These are phyloP conservation scores for Molossus alvarezi DNA, from an alignment of 2,797 vertebrate genomes.

Conservation along the genomic window DNA sequence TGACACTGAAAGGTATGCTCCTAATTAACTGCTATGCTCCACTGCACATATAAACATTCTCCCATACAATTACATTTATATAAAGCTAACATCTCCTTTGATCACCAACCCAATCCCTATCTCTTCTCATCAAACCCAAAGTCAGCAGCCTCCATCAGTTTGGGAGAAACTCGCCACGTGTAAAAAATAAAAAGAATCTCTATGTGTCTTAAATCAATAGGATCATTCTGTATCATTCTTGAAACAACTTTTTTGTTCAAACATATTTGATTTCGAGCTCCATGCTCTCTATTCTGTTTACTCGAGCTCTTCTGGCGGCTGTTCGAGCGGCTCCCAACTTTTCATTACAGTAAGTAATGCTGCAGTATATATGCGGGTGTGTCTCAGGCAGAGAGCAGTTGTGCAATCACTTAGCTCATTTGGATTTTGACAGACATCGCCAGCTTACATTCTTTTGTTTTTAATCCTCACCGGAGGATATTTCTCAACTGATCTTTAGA, in stretches of 20 bases:
- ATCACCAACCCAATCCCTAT: not conserved
- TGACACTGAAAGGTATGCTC: not conserved
- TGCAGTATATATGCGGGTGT: too few species aligned
- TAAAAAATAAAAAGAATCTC: not conserved
- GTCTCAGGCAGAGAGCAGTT: not conserved
- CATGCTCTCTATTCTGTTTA: conserved; percentile 10
- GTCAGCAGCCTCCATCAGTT: not conserved
- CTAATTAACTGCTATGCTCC: not conserved
- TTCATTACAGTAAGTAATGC: not conserved
- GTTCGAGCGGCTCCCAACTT: not conserved
- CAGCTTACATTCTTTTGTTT: not conserved
- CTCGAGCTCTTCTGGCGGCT: not conserved
- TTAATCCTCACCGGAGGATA: too few species aligned
- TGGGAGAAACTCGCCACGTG: not conserved
- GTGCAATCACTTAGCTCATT: not conserved
- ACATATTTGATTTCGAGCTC: not conserved
- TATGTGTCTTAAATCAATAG: not conserved
- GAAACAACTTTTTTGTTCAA: not conserved
- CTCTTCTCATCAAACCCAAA: not conserved
- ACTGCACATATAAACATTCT: not conserved
- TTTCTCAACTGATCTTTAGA: too few species aligned
- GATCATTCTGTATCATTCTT: not conserved
- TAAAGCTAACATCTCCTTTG: not conserved
- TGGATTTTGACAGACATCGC: not conserved
- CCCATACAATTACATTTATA: not conserved